Base-by-base conservation (phyloP, 2,113 vertebrate species). In the Ploceus nigricollis region DNA sequence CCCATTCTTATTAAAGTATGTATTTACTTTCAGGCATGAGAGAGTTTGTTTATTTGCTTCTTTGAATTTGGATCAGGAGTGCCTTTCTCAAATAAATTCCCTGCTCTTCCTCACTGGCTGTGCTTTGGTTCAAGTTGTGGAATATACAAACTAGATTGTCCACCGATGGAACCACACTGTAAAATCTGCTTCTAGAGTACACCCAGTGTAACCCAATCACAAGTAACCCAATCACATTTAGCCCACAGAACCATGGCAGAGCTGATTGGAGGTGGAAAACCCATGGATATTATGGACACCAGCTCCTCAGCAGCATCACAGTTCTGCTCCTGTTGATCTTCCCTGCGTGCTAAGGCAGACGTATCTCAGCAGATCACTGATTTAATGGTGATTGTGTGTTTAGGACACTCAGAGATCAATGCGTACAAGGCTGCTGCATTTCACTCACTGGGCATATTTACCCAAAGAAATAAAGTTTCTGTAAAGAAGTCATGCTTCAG, bases 251-350 rank as follows among this genome's bases (percentile, higher is more conserved):
- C 15, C 27, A 3, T 1, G 24, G 16, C 15, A 70, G 22, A 53
- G 6, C 2, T 60, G 27, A 31, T 45, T 5, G 17, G 4, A 78
- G 30, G 9, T 37, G 31, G 25, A 37, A 70, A 82, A 31, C 5
- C 0, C 3, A 5, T 3, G 6, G 4, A 3, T 9, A 4, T 6
- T 47, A 5, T 3, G 25, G 33, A 63, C 23, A 30, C 2, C 5
- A 66, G 20, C 12, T 68, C 31, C 16, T 47, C 48, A 66, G 3
- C 6, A 64, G 7, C 31, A 48, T 6, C 40, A 9, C 3, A n/a
- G 25, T 33, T 48, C 12, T 1, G 1, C 6, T 64, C 6, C 10
- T 61, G 25, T 25, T 27, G 21, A 23, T 48, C 23, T 54, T 75
- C 28, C 42, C 10, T 64, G 11, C 24, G 78, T 65, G 11, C 19